Conservation (phyloP, 2,797 vertebrate genomes). For the Saxicola maurus region DNA sequence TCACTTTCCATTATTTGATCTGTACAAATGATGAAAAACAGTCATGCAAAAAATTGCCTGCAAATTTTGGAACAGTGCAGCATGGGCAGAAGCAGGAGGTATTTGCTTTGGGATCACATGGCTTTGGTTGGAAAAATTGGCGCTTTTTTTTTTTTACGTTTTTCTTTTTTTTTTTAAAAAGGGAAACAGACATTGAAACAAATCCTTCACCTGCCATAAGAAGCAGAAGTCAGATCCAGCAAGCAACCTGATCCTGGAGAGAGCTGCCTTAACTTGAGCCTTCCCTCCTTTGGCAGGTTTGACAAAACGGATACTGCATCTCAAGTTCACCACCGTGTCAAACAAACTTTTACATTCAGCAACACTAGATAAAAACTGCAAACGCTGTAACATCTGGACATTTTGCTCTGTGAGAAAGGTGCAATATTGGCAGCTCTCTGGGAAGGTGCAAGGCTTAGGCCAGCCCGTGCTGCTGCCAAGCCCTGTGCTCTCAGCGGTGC, state of each 20-base stretch:
- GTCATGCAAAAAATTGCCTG: constrained; percentile 34
- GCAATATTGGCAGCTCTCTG: background rate
- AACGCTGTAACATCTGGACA: background rate
- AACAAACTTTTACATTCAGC: constrained; percentile 3
- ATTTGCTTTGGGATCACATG: constrained; percentile 51
- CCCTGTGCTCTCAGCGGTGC: accelerated
- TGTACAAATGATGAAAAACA: constrained; percentile 39
- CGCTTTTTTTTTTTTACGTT: accelerated
- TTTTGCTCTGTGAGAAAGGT: background rate
- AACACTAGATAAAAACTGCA: background rate
- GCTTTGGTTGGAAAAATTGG: constrained; percentile 37
- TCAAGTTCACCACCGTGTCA: background rate
- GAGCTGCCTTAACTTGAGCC: constrained; percentile 12
- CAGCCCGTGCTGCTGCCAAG: background rate
- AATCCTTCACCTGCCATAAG: background rate
- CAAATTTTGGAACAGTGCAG: constrained; percentile 30
- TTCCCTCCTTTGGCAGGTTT: background rate
- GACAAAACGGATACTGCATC: constrained; percentile 40
- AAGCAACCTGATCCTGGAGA: background rate
- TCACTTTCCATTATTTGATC: constrained; percentile 27
- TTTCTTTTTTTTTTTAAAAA: background rate
- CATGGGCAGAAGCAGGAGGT: constrained; percentile 44
- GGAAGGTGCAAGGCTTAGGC: background rate
- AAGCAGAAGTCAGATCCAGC: constrained; percentile 27
- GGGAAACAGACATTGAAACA: constrained; percentile 19